Base-by-base conservation (phyloP, 2,113 vertebrate species). In the Aphyosemion australe region DNA sequence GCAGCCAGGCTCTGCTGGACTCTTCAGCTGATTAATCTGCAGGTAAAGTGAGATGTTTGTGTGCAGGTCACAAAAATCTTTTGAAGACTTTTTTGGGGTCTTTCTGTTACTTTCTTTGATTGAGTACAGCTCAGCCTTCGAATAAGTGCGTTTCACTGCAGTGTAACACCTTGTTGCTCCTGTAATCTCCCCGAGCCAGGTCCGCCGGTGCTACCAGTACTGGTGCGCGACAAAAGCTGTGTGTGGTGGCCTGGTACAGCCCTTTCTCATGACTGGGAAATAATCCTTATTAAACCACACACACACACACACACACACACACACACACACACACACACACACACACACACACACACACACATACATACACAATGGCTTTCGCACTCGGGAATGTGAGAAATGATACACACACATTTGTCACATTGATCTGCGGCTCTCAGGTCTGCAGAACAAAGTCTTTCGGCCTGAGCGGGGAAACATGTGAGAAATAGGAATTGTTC, bases 191-290 rank as follows among this genome's bases (percentile, higher is more conserved):
- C 87, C 87, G 83, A 85, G 75, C 83, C 87, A 80, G 84, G 86
- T 90, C 84, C 73, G 58, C 69, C 68, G 76, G 87, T 83, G 84
- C 61, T 51, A 64, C 87, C 83, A 88, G 93, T 91, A 86, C 88
- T 91, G 86, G 88, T 91, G 82, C 83, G 90, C 86, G 91, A 93
- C 90, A 72, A 90, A 83, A 80, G 48, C 88, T 90, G 88, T 92
- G 91, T 93, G 91, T 91, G 89, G 90, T 87, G 87, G 91, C 87
- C 92, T 94, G 93, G 92, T 94, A 94, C 92, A 94, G 91, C 91
- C 87, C 77, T 91, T 89, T 92, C 93, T 87, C 92, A 93, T 94
- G 93, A 94, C 92, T 84, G 79, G 72, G 84, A 76, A 87, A 84
- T 94, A 93, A 94, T 94, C 92, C 93, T 87, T 79, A 84, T 90